These are phyloP conservation scores for Oreochromis spilurus DNA, from an alignment of 2,113 vertebrate genomes.

Conservation along the genomic window DNA sequence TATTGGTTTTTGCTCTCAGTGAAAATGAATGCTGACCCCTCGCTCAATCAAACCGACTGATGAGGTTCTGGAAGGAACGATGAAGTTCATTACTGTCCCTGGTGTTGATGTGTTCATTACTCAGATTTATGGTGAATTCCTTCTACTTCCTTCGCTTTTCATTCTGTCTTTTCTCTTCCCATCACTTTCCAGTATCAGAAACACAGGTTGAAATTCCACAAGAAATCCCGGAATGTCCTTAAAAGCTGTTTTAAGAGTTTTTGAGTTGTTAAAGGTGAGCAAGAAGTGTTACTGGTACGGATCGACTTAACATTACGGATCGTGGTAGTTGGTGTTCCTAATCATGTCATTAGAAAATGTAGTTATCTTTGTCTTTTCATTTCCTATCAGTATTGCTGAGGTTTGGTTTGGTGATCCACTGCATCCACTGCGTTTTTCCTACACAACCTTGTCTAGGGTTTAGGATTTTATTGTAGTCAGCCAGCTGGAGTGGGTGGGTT, in stretches of 20 bases:
- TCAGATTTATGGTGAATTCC: not conserved
- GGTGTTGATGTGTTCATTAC: slow-evolving; percentile 41
- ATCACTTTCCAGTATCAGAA: not conserved
- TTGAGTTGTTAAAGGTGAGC: not conserved
- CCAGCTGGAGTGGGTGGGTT: not conserved
- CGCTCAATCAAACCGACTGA: slow-evolving; percentile 36
- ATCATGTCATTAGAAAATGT: not conserved
- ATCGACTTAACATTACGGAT: not conserved
- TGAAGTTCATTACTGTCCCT: slow-evolving; percentile 24
- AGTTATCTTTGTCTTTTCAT: not conserved
- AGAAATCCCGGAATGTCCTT: not conserved
- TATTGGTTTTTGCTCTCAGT: slow-evolving; percentile 11
- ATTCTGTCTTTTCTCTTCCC: not conserved
- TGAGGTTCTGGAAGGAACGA: slow-evolving; percentile 1
- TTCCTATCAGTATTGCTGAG: not conserved
- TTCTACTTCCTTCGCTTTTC: not conserved
- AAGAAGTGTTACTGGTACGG: not conserved
- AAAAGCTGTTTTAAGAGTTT: not conserved
- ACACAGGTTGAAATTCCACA: not conserved
- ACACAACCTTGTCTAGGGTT: not conserved
- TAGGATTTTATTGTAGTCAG: not conserved
- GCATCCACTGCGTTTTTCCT: not conserved
- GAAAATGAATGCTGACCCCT: slow-evolving; percentile 18
- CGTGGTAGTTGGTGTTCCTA: not conserved
- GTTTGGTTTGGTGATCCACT: not conserved